A percentile compares a stretch with the other conserved stretches of the same genome.
Evolutionary conservation across 1,140 invertebrate genomes (phyloP).

Genomic region (Asobara japonica): DNA sequence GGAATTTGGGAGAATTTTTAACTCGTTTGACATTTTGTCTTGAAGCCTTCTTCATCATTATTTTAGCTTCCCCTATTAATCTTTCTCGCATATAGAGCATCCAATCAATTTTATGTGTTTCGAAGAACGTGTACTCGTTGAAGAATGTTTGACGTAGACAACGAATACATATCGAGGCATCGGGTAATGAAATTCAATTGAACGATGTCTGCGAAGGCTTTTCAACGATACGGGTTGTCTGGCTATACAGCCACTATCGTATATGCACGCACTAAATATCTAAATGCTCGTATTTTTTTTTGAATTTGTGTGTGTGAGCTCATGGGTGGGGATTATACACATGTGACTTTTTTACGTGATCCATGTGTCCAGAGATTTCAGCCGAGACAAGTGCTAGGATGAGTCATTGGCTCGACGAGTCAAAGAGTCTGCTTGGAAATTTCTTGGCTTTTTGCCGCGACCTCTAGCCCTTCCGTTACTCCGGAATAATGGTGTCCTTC

Average conservation of each 20-base stretch:
- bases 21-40: too few species aligned
- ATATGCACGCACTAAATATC: slow-evolving; percentile 19
- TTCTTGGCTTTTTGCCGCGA: slow-evolving; percentile 1
- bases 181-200: slow-evolving; percentile 2
- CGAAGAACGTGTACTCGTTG: background rate
- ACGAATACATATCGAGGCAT: background rate
- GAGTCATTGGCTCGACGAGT: slow-evolving; percentile 31
- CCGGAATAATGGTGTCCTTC: background rate
- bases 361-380: background rate
- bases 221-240: background rate
- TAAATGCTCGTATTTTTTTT: background rate
- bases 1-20: too few species aligned
- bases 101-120: background rate
- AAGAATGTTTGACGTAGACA: background rate
- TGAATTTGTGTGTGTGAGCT: background rate
- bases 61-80: too few species aligned
- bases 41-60: too few species aligned
- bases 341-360: background rate
- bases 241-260: slow-evolving; percentile 35
- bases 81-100: too few species aligned
- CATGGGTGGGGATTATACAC: background rate
- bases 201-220: background rate
- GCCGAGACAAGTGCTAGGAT: slow-evolving; percentile 17
- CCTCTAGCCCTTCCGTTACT: background rate
- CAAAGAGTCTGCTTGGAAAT: background rate